Evolutionary conservation across 1,140 invertebrate species (phyloP).

Genomic region (Drosophila kikkawai): DNA sequence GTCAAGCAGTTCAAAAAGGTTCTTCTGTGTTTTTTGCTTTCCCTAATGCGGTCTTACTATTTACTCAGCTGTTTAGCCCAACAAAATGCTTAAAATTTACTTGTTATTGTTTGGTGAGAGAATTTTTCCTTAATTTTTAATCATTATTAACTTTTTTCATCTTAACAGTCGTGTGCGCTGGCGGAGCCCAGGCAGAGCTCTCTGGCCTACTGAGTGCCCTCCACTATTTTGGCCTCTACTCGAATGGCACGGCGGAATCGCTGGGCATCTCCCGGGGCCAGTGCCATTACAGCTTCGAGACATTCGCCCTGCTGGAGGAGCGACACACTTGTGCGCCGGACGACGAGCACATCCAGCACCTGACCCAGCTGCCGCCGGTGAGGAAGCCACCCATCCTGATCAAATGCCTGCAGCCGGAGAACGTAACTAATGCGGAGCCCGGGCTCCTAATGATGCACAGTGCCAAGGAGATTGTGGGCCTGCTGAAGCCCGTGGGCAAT

Average conservation of each 20-base stretch:
- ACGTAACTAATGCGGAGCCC: constrained; percentile 5
- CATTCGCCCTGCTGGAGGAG: constrained; percentile 49
- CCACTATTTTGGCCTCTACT: constrained; percentile 55
- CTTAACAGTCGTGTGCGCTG: constrained; percentile 13
- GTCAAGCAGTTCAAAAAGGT: background rate
- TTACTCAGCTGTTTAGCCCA: constrained; percentile 27
- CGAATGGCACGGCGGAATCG: constrained; percentile 28
- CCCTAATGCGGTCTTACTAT: background rate
- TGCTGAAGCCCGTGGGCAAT: constrained; percentile 85
- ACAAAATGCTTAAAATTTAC: constrained; percentile 34
- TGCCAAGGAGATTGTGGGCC: constrained; percentile 79
- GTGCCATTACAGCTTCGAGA: constrained; percentile 59
- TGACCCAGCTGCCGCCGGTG: constrained; percentile 42
- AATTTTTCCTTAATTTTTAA: background rate
- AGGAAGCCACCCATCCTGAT: constrained; percentile 72
- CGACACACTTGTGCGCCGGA: constrained; percentile 51
- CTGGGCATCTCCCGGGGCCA: constrained; percentile 59
- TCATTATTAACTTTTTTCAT: background rate
- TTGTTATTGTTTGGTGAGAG: constrained; percentile 39
- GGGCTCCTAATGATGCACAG: constrained; percentile 67
- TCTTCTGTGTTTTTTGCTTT: background rate
- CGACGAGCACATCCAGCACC: constrained; percentile 69
- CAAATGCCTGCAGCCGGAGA: constrained; percentile 62
- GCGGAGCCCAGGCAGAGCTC: constrained; percentile 36
- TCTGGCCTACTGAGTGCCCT: constrained; percentile 51